A percentile compares a stretch with the other conserved stretches of the same genome.
These are phyloP conservation scores for Dasypus novemcinctus DNA, from an alignment of 2,113 vertebrate genomes.

Conservation along the genomic window DNA sequence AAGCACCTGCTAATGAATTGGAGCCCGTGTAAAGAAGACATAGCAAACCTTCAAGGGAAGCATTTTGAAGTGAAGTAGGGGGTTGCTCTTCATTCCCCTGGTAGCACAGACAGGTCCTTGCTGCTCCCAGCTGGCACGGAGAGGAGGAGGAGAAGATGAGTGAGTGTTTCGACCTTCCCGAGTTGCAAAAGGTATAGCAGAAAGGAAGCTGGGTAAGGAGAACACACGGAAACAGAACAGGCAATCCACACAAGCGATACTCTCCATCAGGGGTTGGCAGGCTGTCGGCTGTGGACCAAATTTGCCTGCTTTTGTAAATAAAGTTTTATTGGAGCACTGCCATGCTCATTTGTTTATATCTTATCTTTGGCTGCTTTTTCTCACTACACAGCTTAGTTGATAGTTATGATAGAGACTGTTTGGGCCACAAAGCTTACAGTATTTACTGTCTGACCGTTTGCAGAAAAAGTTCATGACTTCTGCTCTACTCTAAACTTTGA, in stretches of 20 bases:
- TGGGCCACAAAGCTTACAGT: background rate
- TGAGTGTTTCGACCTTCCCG: background rate
- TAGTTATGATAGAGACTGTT: background rate
- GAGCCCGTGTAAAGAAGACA: background rate
- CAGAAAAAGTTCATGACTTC: background rate
- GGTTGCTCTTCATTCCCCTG: background rate
- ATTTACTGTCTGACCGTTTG: background rate
- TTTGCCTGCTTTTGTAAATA: background rate
- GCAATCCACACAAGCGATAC: background rate
- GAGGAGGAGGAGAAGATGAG: background rate
- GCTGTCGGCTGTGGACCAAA: background rate
- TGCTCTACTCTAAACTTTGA: slow-evolving; percentile 20
- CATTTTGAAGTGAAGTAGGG: background rate
- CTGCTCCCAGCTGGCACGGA: background rate
- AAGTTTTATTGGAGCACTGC: too few species aligned
- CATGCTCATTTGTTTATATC: background rate
- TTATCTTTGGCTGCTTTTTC: background rate
- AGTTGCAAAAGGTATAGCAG: background rate
- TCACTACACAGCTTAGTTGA: background rate
- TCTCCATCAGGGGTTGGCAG: background rate
- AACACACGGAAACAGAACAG: background rate
- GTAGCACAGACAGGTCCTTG: background rate
- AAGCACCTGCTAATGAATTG: background rate
- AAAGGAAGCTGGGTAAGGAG: too few species aligned
- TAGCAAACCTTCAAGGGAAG: background rate